phyloP scores from a whole-genome alignment of 2,888 invertebrate genomes.

The Microctonus hyperodae region DNA sequence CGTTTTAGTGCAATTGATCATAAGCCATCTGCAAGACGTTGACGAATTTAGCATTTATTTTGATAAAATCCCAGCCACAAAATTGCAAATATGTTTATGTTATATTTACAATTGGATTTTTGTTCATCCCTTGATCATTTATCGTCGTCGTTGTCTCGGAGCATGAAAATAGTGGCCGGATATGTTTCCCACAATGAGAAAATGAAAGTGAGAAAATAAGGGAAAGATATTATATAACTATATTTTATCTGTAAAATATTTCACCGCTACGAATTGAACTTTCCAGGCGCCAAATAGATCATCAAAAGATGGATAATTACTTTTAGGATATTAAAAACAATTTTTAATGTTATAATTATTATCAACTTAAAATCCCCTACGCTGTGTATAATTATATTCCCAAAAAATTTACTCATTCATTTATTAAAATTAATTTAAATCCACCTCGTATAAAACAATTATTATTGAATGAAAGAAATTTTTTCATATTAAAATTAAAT shows the following conservation, averaged over 20 bases:
- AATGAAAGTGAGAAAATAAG: not conserved
- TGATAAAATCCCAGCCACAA: not conserved
- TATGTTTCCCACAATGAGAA: slow-evolving; percentile 7
- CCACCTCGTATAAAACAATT: not conserved
- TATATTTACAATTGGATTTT: not conserved
- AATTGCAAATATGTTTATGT: not conserved
- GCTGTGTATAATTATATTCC: not conserved
- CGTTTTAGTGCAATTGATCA: not conserved
- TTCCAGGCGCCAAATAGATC: slow-evolving; percentile 48
- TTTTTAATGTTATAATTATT: too few relatives aligned
- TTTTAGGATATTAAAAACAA: slow-evolving; percentile 37
- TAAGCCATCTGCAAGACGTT: slow-evolving; percentile 12
- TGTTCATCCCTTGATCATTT: slow-evolving; percentile 21
- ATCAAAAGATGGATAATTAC: slow-evolving; percentile 49
- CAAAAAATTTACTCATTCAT: not conserved
- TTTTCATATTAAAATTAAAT: too few relatives aligned
- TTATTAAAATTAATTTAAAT: not conserved
- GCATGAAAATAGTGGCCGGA: slow-evolving; percentile 23
- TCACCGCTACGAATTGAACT: slow-evolving; percentile 29
- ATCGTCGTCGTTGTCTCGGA: slow-evolving; percentile 18
- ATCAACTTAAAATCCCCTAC: too few relatives aligned
- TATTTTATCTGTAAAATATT: slow-evolving; percentile 20
- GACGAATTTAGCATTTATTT: slow-evolving; percentile 24
- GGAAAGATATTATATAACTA: slow-evolving; percentile 26
- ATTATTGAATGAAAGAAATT: not conserved